Conservation (phyloP, 2,797 vertebrate genomes). For the Acropternis orthonyx region DNA sequence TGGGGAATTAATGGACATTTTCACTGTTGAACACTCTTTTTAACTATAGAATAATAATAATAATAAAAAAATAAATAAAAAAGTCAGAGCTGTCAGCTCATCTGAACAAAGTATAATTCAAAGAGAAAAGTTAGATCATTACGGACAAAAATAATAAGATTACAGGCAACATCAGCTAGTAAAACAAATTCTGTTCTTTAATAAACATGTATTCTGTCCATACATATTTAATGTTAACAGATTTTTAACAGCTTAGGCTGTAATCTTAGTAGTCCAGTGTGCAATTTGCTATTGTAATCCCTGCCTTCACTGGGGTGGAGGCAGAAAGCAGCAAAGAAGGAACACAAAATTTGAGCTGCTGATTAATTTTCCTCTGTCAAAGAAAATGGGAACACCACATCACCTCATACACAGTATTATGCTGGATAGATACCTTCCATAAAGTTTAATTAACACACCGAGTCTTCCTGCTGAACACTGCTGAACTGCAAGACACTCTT, state of each 20-base stretch:
- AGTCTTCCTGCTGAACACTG: not conserved
- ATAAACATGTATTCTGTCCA: not conserved
- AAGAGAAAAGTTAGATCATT: constrained; percentile 5
- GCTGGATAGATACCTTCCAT: not conserved
- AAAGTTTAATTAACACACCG: not conserved
- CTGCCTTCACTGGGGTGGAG: not conserved
- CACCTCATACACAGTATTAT: not conserved
- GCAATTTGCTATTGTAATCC: not conserved
- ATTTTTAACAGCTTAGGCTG: not conserved
- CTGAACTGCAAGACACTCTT: not conserved
- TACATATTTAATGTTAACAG: constrained; percentile 1
- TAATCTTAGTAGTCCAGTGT: not conserved
- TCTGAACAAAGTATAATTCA: constrained; percentile 3
- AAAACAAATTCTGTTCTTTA: constrained; percentile 30
- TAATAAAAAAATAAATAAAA: not conserved
- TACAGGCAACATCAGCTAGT: not conserved
- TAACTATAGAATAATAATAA: not conserved
- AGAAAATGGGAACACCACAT: not conserved
- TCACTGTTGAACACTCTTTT: not conserved
- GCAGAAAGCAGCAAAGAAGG: not conserved
- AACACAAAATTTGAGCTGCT: not conserved
- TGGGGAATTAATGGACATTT: constrained; percentile 14
- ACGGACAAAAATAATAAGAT: constrained; percentile 19
- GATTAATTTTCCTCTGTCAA: not conserved
- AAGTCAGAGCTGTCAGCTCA: not conserved